These are phyloP conservation scores for Heliocidaris erythrogramma DNA, from an alignment of 35 echinoderm and acorn worm species.

Conservation along the genomic window DNA sequence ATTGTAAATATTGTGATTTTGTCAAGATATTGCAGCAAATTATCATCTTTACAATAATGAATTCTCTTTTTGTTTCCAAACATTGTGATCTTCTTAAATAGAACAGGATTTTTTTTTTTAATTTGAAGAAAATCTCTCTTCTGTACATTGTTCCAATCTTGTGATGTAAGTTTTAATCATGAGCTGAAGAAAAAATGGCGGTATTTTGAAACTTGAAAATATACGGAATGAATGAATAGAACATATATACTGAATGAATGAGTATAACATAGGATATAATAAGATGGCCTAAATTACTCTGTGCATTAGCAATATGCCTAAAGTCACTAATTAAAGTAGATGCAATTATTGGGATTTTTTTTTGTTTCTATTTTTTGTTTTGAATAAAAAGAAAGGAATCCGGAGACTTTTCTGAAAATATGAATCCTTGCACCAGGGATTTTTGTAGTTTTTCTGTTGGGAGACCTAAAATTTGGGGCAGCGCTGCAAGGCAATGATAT, in stretches of 20 bases:
- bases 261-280: neutral
- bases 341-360: neutral
- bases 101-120: too few species aligned
- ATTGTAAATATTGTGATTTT: too few species aligned
- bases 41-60: too few species aligned
- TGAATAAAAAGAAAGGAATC: neutral
- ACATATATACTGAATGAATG: neutral
- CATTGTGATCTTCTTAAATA: too few species aligned
- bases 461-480: slow-evolving; percentile 2
- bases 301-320: neutral
- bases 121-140: too few species aligned
- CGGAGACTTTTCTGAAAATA: neutral
- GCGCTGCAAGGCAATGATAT: neutral
- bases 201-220: neutral
- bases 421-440: neutral
- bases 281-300: neutral
- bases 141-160: too few species aligned
- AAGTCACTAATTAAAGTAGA: neutral
- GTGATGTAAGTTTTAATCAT: too few species aligned
- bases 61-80: too few species aligned
- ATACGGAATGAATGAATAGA: too few species aligned
- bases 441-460: neutral
- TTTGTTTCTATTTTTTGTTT: neutral
- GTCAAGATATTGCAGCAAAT: too few species aligned
- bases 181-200: neutral